Percentiles rank a stretch among this genome's conserved stretches.
Conservation (phyloP, 2,888 invertebrate species). For the Palloptera scutellata region DNA sequence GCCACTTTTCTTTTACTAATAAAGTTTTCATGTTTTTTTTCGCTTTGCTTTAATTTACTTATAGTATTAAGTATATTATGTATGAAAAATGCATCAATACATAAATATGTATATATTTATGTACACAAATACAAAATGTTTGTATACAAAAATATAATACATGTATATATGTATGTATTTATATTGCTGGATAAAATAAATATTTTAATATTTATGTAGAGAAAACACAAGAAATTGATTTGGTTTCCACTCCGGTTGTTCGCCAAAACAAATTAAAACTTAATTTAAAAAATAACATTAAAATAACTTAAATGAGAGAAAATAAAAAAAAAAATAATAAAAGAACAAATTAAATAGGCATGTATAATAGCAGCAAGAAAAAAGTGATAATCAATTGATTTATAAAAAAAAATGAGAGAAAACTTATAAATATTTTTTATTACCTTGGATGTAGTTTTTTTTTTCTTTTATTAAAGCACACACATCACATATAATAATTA, state of each 20-base stretch:
- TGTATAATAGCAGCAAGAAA: background rate
- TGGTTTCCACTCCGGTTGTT: slow-evolving; percentile 80
- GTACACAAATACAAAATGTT: slow-evolving; percentile 8
- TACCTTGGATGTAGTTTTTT: slow-evolving; percentile 1
- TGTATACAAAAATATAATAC: background rate
- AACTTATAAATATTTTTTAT: slow-evolving; percentile 19
- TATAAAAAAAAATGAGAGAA: slow-evolving; percentile 27
- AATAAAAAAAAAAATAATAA: too few relatives aligned
- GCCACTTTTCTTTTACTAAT: slow-evolving; percentile 14
- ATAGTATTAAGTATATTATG: too few relatives aligned
- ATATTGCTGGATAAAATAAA: slow-evolving; percentile 20
- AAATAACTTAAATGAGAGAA: too few relatives aligned
- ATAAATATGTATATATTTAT: slow-evolving; percentile 3
- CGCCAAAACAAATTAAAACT: slow-evolving; percentile 28
- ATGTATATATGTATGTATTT: slow-evolving; percentile 10
- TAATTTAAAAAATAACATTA: slow-evolving; percentile 4
- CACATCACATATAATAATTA: too few relatives aligned
- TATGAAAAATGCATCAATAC: too few relatives aligned
- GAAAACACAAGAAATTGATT: slow-evolving; percentile 68
- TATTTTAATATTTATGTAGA: slow-evolving; percentile 29
- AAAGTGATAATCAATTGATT: background rate
- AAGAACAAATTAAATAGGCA: background rate
- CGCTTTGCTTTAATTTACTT: too few relatives aligned
- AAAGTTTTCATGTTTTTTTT: slow-evolving; percentile 39
- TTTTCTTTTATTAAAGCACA: background rate